These are phyloP conservation scores for human DNA, from an alignment of 2,113 vertebrate species.

Conservation along the genomic window GRCh38 chr4:181702501-181703000, in stretches of 20 bases:
- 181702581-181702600: slow-evolving; percentile 1
- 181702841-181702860: background rate
- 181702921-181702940: background rate
- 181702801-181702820: background rate
- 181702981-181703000: background rate
- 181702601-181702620: slow-evolving; percentile 6
- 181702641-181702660: background rate
- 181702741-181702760: background rate
- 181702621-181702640: background rate
- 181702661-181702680: background rate
- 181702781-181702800: background rate
- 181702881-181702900: background rate
- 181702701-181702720: background rate
- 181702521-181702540: background rate
- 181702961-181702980: background rate
- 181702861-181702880: background rate
- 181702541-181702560: background rate
- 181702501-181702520: background rate
- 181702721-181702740: background rate
- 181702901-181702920: background rate
- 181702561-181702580: background rate
- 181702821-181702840: background rate
- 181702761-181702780: background rate
- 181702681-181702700: background rate
- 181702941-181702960: background rate